Base-by-base conservation (phyloP, 2,888 invertebrate species). In the Meloe dianella region DNA sequence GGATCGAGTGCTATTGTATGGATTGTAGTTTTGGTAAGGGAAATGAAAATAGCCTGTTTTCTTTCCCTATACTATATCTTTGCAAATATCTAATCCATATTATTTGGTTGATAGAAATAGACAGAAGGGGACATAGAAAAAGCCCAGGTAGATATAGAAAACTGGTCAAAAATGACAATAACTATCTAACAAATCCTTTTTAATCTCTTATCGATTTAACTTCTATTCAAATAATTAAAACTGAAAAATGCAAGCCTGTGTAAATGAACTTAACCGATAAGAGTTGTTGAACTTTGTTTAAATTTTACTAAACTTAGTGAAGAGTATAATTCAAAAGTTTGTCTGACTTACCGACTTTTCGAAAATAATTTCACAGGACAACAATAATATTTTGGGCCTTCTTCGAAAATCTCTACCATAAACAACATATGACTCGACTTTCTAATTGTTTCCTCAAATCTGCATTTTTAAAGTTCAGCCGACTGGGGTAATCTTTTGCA, bases 1-100 rank as follows among this genome's bases (percentile, higher is more conserved):
- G 72, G 74, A 80, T 80, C 78, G 79, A 78, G 75, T 69, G 75
- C 78, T 75, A 78, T 81, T 82, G 80, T 78, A 70, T 64, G 73
- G 77, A 77, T 75, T 77, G 77, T 72, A 74, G 71, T 73, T 47
- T 20, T 73, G 74, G 69, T 75, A 74, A 74, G 79, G 80, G 79
- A 81, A 81, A 80, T 78, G 79, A 81, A 82, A 82, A 80, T 81
- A 78, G 80, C 77, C 78, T 77, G 73, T 77, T 81, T 79, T 73
- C 76, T 75, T 47, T 20, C 20, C 47, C 20, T 20, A 20, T 20
- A 47, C 20, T 76, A 72, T 75, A 78, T 77, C 78, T 80, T 78
- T 70, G 73, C 76, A 76, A 78, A 78, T 76, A 79, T 78, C 79
- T 78, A 72, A 74, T 74, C 70, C 61, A 72, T 68, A 74, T 77